Conservation (phyloP, 2,113 vertebrate species). For the Chrysemys picta region DNA sequence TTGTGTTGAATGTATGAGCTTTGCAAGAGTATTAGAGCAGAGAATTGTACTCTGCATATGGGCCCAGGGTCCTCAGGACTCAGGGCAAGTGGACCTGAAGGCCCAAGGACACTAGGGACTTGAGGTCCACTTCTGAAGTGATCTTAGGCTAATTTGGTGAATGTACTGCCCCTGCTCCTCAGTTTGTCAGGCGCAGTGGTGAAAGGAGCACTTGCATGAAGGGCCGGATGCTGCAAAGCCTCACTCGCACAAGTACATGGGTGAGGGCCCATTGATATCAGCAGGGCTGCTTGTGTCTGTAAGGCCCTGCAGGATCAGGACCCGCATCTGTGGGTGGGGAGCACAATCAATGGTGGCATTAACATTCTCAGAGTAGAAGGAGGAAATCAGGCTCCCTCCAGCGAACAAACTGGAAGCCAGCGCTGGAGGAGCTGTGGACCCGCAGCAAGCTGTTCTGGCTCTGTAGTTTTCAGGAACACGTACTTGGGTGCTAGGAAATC, state of each 20-base stretch:
- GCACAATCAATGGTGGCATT: background rate
- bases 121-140: background rate
- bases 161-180: background rate
- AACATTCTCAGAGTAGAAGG: background rate
- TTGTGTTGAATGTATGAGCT: background rate
- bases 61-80: background rate
- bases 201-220: background rate
- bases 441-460: background rate
- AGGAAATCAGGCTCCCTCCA: background rate
- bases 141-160: background rate
- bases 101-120: background rate
- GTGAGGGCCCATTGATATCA: fast-evolving
- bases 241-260: fast-evolving
- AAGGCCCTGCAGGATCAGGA: background rate
- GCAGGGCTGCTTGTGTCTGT: background rate
- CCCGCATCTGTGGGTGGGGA: background rate
- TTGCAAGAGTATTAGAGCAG: background rate
- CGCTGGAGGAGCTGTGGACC: background rate
- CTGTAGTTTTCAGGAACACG: background rate
- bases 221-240: background rate
- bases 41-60: background rate
- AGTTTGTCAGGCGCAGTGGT: background rate
- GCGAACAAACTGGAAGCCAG: background rate
- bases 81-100: background rate
- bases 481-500: fast-evolving